Percentiles rank a stretch among this genome's conserved stretches.
phyloP scores from a whole-genome alignment of 2,888 invertebrate species.

The Ctena decussata region DNA sequence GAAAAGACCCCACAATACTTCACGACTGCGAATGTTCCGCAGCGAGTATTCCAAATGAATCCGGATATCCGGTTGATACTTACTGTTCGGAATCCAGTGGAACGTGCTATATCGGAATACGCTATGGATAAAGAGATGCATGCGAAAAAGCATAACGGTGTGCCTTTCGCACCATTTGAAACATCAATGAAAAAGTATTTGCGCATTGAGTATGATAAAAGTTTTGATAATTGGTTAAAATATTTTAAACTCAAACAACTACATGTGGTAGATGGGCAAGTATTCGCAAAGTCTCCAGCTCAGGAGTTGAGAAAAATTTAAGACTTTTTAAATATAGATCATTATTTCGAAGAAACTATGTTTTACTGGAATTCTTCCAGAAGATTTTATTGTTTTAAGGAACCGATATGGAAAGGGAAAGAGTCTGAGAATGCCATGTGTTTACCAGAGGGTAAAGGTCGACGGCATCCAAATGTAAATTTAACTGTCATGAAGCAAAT shows the following conservation, averaged over 20 bases:
- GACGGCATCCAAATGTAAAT: background rate
- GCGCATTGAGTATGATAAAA: background rate
- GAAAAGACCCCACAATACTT: background rate
- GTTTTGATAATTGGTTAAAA: background rate
- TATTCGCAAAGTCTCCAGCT: background rate
- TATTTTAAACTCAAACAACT: background rate
- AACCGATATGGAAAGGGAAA: background rate
- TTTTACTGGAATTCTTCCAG: background rate
- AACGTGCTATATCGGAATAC: background rate
- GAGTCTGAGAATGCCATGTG: too few species aligned
- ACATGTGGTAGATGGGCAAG: background rate
- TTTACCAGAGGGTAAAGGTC: background rate
- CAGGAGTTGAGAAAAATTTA: background rate
- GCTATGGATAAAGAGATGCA: background rate
- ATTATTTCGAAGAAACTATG: background rate
- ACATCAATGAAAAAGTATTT: background rate
- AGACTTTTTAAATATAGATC: background rate
- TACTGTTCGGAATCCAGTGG: conserved; percentile 83
- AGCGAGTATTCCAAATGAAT: background rate
- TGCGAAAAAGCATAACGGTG: background rate
- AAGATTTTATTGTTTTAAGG: background rate
- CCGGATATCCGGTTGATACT: conserved; percentile 92
- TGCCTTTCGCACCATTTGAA: background rate
- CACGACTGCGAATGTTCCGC: background rate
- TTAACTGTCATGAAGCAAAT: background rate